A percentile compares a stretch with the other conserved stretches of the same genome.
phyloP scores from a whole-genome alignment of 2,888 invertebrate genomes.

The Tenthredo notha region DNA sequence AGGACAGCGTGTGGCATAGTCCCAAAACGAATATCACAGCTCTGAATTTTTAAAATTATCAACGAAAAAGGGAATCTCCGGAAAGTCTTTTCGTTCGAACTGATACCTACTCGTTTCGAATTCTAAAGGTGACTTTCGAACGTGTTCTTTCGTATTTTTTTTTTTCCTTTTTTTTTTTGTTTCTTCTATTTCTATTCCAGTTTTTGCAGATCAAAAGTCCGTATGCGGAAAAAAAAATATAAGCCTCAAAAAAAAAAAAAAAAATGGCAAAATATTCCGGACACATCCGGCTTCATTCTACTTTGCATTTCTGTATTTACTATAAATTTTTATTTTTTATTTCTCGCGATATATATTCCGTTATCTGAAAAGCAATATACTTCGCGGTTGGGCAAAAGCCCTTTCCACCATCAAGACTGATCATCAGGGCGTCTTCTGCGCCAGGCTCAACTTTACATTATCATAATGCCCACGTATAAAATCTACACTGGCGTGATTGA shows the following conservation, averaged over 20 bases:
- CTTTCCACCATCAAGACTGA: slow-evolving; percentile 44
- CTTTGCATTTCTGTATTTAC: slow-evolving; percentile 45
- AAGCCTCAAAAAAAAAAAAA: background rate
- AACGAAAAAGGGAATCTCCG: background rate
- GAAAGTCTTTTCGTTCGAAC: slow-evolving; percentile 10
- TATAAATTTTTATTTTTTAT: slow-evolving; percentile 31
- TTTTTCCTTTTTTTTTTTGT: background rate
- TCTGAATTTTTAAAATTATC: slow-evolving; percentile 9
- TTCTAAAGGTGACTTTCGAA: slow-evolving; percentile 27
- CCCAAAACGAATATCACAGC: slow-evolving; percentile 13
- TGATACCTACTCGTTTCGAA: slow-evolving; percentile 19
- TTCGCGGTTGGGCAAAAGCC: slow-evolving; percentile 41
- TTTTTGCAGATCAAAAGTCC: background rate
- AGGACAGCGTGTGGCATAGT: background rate
- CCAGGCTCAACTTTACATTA: slow-evolving; percentile 48
- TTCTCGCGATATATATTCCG: slow-evolving; percentile 42
- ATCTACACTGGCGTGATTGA: slow-evolving; percentile 50
- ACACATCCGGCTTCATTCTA: slow-evolving; percentile 10
- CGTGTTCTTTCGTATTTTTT: background rate
- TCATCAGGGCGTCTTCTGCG: slow-evolving; percentile 50
- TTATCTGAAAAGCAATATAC: slow-evolving; percentile 52
- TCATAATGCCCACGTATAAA: slow-evolving; percentile 44
- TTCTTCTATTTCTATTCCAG: background rate
- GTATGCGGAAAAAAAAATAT: background rate
- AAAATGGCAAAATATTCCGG: slow-evolving; percentile 21